A percentile compares a stretch with the other conserved stretches of the same genome.
These are phyloP conservation scores for Callospermophilus lateralis DNA, from an alignment of 2,113 vertebrate genomes.

Conservation along the genomic window DNA sequence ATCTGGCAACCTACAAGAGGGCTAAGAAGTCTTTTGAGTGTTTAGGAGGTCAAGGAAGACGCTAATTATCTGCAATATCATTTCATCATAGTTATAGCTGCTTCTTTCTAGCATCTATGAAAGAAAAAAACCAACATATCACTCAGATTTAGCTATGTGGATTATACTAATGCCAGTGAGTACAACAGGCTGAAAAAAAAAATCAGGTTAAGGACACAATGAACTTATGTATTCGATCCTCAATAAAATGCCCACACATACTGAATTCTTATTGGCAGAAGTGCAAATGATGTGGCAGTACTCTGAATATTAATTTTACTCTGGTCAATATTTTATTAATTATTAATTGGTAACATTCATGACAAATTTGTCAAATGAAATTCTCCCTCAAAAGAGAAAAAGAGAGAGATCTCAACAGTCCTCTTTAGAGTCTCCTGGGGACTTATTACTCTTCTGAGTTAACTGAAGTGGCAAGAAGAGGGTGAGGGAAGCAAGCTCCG, in stretches of 20 bases:
- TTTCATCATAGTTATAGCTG: neutral
- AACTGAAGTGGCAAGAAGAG: neutral
- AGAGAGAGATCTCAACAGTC: neutral
- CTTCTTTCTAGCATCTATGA: neutral
- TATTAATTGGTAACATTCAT: slow-evolving; percentile 34
- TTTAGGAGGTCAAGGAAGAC: neutral
- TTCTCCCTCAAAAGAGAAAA: neutral
- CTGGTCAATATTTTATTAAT: slow-evolving; percentile 21
- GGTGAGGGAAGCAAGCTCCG: neutral
- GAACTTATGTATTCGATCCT: neutral
- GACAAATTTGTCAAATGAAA: neutral
- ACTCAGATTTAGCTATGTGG: neutral
- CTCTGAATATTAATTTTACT: slow-evolving; percentile 62
- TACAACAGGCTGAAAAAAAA: neutral
- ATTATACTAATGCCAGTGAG: neutral
- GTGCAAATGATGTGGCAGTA: neutral
- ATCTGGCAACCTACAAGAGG: neutral
- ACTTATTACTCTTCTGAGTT: neutral
- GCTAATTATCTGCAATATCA: neutral
- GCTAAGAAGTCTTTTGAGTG: neutral
- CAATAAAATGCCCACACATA: neutral
- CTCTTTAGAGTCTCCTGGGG: neutral
- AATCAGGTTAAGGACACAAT: neutral
- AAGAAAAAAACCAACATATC: neutral
- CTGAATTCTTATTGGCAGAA: slow-evolving; percentile 43